These are phyloP conservation scores for Arvicanthis niloticus DNA, from an alignment of 2,113 vertebrate genomes.

Conservation along the genomic window DNA sequence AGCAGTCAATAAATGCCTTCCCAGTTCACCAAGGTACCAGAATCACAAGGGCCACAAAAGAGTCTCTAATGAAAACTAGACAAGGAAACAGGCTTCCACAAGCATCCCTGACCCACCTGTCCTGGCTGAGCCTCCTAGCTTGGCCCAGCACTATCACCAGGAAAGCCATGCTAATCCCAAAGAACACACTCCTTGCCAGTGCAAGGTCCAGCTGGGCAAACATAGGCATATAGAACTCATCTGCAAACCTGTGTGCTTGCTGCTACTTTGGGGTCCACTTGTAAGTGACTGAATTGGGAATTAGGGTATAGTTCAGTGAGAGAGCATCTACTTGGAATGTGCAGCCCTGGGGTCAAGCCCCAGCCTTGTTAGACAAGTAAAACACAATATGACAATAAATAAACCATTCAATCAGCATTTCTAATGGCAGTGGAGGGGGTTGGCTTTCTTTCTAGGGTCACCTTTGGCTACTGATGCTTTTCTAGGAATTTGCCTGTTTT, in stretches of 20 bases:
- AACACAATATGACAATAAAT: not conserved
- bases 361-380: not conserved
- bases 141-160: not conserved
- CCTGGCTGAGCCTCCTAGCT: not conserved
- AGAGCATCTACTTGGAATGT: too few species aligned
- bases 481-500: not conserved
- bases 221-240: not conserved
- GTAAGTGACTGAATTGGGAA: not conserved
- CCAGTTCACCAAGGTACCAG: not conserved
- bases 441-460: not conserved
- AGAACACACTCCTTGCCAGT: not conserved
- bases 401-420: not conserved
- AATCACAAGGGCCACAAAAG: not conserved
- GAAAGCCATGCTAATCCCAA: not conserved
- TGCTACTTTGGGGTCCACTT: not conserved
- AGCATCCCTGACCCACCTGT: not conserved
- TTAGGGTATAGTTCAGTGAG: not conserved
- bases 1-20: not conserved
- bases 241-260: not conserved
- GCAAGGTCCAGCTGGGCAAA: not conserved
- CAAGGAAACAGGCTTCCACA: not conserved
- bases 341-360: not conserved
- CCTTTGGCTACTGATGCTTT: not conserved
- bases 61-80: rapidly evolving
- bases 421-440: not conserved